These are phyloP conservation scores for Rhaphigaster nebulosa DNA, from an alignment of 2,888 invertebrate species.

Conservation along the genomic window DNA sequence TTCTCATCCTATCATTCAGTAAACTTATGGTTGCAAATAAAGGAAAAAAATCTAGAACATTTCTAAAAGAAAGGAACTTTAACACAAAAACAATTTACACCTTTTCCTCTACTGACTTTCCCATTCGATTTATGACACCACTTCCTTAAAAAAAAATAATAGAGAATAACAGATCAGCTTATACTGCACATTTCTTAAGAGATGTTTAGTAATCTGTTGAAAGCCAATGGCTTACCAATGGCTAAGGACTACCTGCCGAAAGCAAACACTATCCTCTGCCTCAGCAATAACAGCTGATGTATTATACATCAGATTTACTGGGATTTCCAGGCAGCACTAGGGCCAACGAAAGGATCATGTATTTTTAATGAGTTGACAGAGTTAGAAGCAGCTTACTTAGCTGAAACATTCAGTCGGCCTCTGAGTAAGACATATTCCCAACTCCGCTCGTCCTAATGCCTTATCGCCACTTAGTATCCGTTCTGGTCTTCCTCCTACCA, in stretches of 20 bases:
- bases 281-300: slow-evolving; percentile 6
- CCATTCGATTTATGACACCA: no score
- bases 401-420: not conserved
- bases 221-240: not conserved
- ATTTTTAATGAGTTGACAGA: slow-evolving; percentile 39
- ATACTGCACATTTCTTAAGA: not conserved
- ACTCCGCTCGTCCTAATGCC: not conserved
- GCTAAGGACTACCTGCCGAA: not conserved
- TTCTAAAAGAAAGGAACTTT: no score
- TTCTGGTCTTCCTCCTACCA: not conserved
- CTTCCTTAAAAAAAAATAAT: no score
- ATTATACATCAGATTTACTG: slow-evolving; percentile 17
- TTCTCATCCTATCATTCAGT: no score
- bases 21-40: no score
- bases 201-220: not conserved
- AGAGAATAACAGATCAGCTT: not conserved
- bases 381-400: slow-evolving; percentile 37
- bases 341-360: slow-evolving; percentile 11
- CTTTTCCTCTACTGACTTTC: no score
- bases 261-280: slow-evolving; percentile 17
- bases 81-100: no score
- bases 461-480: not conserved
- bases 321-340: not conserved
- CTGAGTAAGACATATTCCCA: not conserved
- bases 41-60: no score